Base-by-base conservation (phyloP, 30 jellyfish, hydroid and myxozoan species). In the Turritopsis dohrnii region DNA sequence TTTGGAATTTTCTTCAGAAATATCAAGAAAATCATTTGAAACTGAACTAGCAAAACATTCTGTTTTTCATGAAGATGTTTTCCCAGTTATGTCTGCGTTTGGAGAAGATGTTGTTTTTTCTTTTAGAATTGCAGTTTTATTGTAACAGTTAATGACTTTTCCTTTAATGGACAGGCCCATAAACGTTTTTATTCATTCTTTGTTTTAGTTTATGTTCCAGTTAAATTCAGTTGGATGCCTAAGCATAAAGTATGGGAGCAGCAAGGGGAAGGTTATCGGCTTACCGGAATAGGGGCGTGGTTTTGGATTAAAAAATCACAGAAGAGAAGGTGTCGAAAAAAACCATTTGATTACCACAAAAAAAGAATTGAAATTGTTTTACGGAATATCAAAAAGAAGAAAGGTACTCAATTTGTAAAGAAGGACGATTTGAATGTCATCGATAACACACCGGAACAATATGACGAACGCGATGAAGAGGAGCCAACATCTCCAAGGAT, bases 201-300 rank as follows among this genome's bases (percentile, higher is more conserved):
- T 69, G 16, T 80, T 80, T 53, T 71, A 82, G 89, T 72, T 20
- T 22, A 24, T 23, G 93, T 95, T 7, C 98, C 98, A 16, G 98
- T 92, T 21, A 92, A 92, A 71, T 92, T 88, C 86, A 88, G 98
- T 72, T 92, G 98, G 98, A 80, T 85, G 28, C 98, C 98, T 21
- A 81, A 91, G 18, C 98, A 92, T 72, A 92, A 72, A 60, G 71
- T 85, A 7, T 92, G 98, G 98, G 98, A 92, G 72, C 95, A 86
- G 87, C 84, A 92, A 66, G 98, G 98, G 18, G 98, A 92, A 65
- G 96, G 85, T 69, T 92, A 92, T 80, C 84, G 98, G 30, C 54
- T 92, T 18, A 79, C 79, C 66, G 98, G 98, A 19, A 87, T 82
- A 7, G 98, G 98, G 21, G 98, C 96, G 22, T 92, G 96, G 96